phyloP scores from a whole-genome alignment of 2,113 vertebrate genomes.

The Lates calcarifer region DNA sequence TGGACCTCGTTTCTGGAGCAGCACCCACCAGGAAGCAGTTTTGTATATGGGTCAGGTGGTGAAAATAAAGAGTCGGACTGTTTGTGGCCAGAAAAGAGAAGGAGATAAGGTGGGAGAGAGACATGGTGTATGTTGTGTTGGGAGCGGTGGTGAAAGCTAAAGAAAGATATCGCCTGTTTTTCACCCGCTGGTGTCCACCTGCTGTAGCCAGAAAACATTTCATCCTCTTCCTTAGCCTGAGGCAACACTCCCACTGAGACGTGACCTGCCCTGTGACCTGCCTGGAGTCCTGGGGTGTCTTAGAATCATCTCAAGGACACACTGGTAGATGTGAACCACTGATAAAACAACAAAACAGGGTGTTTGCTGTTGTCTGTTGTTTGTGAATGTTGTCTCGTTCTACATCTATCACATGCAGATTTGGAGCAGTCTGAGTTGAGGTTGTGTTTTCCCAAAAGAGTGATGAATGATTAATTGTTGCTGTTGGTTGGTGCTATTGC shows the following conservation, averaged over 20 bases:
- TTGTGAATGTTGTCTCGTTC: conserved; percentile 37
- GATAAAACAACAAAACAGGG: conserved; percentile 48
- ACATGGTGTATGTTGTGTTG: conserved; percentile 42
- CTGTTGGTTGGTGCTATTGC: conserved; percentile 56
- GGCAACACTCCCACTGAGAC: conserved; percentile 64
- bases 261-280: conserved; percentile 65
- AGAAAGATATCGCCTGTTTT: conserved; percentile 44
- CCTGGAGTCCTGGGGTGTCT: conserved; percentile 46
- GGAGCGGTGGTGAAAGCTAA: conserved; percentile 28
- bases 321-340: conserved; percentile 33
- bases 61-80: conserved; percentile 68
- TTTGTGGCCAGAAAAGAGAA: conserved; percentile 63
- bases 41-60: conserved; percentile 84
- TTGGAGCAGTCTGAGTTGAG: conserved; percentile 45
- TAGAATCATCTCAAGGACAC: conserved; percentile 67
- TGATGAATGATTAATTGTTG: conserved; percentile 69
- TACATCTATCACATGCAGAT: conserved; percentile 46
- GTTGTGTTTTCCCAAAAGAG: conserved; percentile 53
- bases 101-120: conserved; percentile 56
- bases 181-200: conserved; percentile 85
- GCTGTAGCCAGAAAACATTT: conserved; percentile 80
- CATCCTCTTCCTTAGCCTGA: conserved; percentile 68
- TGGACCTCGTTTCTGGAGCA: conserved; percentile 83
- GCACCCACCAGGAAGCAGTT: conserved; percentile 81
- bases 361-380: conserved; percentile 41